Evolutionary conservation across 2,797 vertebrate species (phyloP), one percentile per base, ranked within the genome.

Genomic region (Notolepis coatsorum): DNA sequence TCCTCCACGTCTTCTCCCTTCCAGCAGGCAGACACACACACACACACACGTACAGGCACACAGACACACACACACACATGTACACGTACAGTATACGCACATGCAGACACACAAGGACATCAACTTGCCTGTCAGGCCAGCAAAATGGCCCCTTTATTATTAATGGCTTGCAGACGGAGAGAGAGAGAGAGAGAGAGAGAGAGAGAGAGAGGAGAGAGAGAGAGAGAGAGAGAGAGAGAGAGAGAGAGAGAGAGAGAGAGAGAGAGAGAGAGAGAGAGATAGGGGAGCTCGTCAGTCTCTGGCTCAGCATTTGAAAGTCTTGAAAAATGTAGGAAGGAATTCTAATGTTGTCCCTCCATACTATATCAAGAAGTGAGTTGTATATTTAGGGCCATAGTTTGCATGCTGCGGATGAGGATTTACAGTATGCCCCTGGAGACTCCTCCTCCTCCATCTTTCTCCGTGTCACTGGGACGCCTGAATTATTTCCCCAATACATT

Each of bases 51-150:
- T n/a, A n/a, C n/a, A 17, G 15, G 13, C 41, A 43, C 37, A 63
- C 61, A 76, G 53, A 58, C 63, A 68, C 15, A 52, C 64, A 77
- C 64, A 79, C 31, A 53, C 41, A 10, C 1, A 3, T 20, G 13
- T 17, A 17, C 7, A 37, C 30, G 6, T 10, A 58, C 65, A 81
- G n/a, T n/a, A n/a, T n/a, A n/a, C n/a, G n/a, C 59, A 50, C 37
- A 41, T 28, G 37, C 56, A 33, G 10, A 48, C 23, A 42, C 43
- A 57, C 9, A 10, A 58, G n/a, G 4, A 3, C 61, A 73, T 74
- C 52, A 71, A 68, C 77, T 57, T 65, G 27, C 52, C 64, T 73
- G 73, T 75, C 79, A 66, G 52, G 15, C 48, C 4, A 49, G 60
- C 46, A 73, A 68, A 77, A 62, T 1, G 17, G 41, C 30, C 52